Evolutionary conservation across 2,888 invertebrate species (phyloP).

Genomic region (Megastigmus dorsalis): DNA sequence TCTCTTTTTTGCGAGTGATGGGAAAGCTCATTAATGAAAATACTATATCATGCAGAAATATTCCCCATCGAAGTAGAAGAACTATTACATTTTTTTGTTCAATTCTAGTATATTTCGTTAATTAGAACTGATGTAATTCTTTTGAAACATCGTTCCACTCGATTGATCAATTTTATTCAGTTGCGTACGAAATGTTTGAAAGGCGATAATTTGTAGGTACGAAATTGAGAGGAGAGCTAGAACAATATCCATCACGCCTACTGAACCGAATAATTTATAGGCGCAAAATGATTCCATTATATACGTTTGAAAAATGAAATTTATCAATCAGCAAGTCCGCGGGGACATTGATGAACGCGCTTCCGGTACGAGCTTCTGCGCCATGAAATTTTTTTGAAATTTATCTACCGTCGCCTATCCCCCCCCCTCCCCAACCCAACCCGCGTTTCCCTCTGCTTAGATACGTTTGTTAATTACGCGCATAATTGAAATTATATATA

Average conservation of each 20-base stretch:
- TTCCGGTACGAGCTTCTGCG: not conserved
- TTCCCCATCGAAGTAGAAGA: too few species aligned
- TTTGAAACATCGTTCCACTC: not conserved
- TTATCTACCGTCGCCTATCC: too few species aligned
- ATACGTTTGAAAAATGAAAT: not conserved
- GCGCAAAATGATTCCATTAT: not conserved
- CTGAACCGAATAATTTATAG: too few species aligned
- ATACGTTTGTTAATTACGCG: not conserved
- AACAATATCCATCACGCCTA: conserved; percentile 4
- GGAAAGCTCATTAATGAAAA: too few species aligned
- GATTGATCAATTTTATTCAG: not conserved
- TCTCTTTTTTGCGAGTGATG: too few species aligned
- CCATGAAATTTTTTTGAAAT: not conserved
- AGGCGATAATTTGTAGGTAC: not conserved
- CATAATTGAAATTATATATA: conserved; percentile 32
- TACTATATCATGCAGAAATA: too few species aligned
- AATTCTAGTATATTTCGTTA: too few species aligned
- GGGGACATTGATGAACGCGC: conserved; percentile 14
- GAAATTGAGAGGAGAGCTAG: too few species aligned
- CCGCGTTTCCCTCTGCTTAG: not conserved
- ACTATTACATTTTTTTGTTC: too few species aligned
- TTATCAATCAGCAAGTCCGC: conserved; percentile 14
- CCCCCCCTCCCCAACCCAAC: too few species aligned
- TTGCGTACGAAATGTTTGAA: not conserved
- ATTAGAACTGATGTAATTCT: not conserved